Evolutionary conservation across 2,888 invertebrate genomes (phyloP).

Genomic region (Epinotia bilunana): DNA sequence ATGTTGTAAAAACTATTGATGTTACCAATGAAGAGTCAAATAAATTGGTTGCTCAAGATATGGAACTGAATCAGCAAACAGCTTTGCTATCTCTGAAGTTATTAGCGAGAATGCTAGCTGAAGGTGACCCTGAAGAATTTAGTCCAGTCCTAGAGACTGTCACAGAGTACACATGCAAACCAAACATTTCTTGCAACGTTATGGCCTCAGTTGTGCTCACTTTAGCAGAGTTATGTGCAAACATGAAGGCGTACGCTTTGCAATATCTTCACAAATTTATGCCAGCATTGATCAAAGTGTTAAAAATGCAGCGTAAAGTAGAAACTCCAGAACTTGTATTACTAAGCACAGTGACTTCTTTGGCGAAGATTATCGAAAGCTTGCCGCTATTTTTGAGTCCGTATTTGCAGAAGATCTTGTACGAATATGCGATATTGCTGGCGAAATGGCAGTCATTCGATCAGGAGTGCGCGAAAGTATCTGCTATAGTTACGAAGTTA

Average conservation of each 20-base stretch:
- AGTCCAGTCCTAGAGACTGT: conserved; percentile 87
- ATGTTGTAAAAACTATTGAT: conserved; percentile 84
- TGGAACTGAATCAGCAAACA: conserved; percentile 90
- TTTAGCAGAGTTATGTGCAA: conserved; percentile 90
- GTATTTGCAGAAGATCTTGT: conserved; percentile 89
- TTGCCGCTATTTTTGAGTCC: conserved; percentile 93
- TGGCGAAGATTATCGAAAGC: conserved; percentile 92
- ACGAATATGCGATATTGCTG: conserved; percentile 85
- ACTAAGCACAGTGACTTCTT: conserved; percentile 90
- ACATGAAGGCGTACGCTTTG: conserved; percentile 90
- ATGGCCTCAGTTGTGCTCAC: conserved; percentile 90
- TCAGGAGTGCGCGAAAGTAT: conserved; percentile 79
- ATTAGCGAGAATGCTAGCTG: conserved; percentile 89
- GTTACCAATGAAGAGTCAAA: conserved; percentile 62
- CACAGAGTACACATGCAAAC: conserved; percentile 84
- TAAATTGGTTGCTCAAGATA: conserved; percentile 81
- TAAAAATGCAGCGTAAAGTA: conserved; percentile 85
- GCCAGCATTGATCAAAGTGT: conserved; percentile 88
- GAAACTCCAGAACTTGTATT: conserved; percentile 86
- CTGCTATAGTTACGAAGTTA: conserved; percentile 84
- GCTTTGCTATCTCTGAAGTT: conserved; percentile 93
- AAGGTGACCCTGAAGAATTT: conserved; percentile 88
- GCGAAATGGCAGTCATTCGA: conserved; percentile 80
- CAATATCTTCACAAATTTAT: conserved; percentile 90
- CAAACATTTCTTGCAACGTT: conserved; percentile 84